Percentiles rank a stretch among this genome's conserved stretches.
Conservation (phyloP, 1,140 invertebrate genomes). For the Sycophaga agraensis region DNA sequence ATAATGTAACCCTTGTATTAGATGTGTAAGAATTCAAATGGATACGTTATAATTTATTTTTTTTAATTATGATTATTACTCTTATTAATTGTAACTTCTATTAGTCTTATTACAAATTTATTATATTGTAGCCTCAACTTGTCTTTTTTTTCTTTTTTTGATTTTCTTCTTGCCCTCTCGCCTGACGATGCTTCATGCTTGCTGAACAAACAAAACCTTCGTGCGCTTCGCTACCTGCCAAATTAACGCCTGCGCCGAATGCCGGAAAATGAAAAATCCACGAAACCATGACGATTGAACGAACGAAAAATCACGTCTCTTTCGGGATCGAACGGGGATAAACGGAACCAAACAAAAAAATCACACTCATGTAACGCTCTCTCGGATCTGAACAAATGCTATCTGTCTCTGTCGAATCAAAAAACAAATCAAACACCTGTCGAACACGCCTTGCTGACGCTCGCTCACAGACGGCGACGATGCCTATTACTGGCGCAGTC, state of each 20-base stretch:
- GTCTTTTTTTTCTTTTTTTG: slow-evolving; percentile 59
- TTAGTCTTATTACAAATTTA: slow-evolving; percentile 34
- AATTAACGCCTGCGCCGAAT: slow-evolving; percentile 54
- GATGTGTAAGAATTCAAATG: slow-evolving; percentile 32
- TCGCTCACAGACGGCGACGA: slow-evolving; percentile 48
- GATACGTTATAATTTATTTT: slow-evolving; percentile 20
- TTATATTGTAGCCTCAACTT: slow-evolving; percentile 52
- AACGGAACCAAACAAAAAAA: slow-evolving; percentile 29
- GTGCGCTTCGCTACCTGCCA: slow-evolving; percentile 60
- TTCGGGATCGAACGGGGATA: slow-evolving; percentile 27
- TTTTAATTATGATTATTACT: slow-evolving; percentile 3
- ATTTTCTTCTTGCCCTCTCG: slow-evolving; percentile 61
- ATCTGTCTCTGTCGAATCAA: slow-evolving; percentile 25
- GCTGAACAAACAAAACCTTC: slow-evolving; percentile 55
- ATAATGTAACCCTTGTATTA: slow-evolving; percentile 8
- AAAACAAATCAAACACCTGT: slow-evolving; percentile 15
- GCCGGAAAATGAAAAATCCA: slow-evolving; percentile 29
- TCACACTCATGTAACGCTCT: slow-evolving; percentile 5
- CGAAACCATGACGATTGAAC: slow-evolving; percentile 32
- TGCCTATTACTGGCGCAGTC: slow-evolving; percentile 53
- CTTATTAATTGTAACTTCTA: slow-evolving; percentile 23
- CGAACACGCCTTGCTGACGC: not conserved
- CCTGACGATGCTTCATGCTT: slow-evolving; percentile 62
- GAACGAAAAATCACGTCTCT: slow-evolving; percentile 28
- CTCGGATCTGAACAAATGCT: slow-evolving; percentile 16